Evolutionary conservation across 2,888 invertebrate species (phyloP), one percentile per base, ranked within the genome.

Genomic region (Latheticus oryzae): DNA sequence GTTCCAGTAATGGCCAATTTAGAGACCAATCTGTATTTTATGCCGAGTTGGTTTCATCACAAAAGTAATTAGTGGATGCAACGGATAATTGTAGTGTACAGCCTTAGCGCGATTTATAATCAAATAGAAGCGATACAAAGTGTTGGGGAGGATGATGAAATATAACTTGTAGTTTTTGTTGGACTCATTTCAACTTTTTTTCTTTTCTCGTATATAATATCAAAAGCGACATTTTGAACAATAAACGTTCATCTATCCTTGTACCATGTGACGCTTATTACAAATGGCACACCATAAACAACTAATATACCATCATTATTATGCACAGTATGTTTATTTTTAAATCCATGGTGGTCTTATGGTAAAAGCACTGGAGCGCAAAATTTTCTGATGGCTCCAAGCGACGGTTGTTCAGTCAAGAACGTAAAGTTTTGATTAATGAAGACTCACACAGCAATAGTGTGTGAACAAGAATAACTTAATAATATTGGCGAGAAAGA

Each of bases 251-350:
- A 35, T 50, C 38, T 38, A 38, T 50, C 26, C 37, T 50, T 50
- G 50, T 38, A 37, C 12, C 8, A 23, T 16, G n/a, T 35, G 35
- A 35, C 23, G 48, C 35, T 13, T 15, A 24, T 48, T 38, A 50
- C 28, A 50, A 50, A 50, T 53, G 58, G 50, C 58, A 61, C 63
- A 58, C 60, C 60, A 48, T 59, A 63, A 63, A 53, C 56, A 60
- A 55, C 55, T 60, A 55, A 60, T 60, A 52, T 60, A 50, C 40
- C 21, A 16, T 48, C 50, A 56, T 59, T 61, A 63, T 57, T 60
- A 58, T 58, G 48, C 51, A 54, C 58, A 28, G 30, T 58, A 17
- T 43, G 58, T 54, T 62, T 50, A 60, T 62, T 62, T 62, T 58
- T 51, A 37, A 59, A 51, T 48, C 5, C 56, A 42, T 28, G 54